Evolutionary conservation across 2,113 vertebrate species (phyloP).

Genomic region (Turnix velox): DNA sequence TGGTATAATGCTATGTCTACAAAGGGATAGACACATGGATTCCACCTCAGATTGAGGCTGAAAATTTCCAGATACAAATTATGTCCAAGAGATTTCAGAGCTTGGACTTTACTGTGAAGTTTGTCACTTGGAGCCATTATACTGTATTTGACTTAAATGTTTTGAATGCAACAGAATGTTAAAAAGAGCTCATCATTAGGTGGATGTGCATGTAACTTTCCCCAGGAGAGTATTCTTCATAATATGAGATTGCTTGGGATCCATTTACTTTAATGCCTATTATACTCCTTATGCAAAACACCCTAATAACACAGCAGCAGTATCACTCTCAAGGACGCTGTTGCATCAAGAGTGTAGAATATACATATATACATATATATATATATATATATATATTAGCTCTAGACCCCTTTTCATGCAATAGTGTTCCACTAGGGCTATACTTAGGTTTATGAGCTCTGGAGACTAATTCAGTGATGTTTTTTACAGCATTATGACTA

Average conservation of each 20-base stretch:
- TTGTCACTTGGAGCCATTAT: neutral
- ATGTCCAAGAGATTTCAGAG: neutral
- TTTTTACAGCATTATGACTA: constrained; percentile 11
- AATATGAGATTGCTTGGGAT: neutral
- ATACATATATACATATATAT: constrained; percentile 7
- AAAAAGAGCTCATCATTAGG: neutral
- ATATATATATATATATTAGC: constrained; percentile 17
- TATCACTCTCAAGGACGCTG: neutral
- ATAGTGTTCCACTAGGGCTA: neutral
- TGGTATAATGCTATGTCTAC: neutral
- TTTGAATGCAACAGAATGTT: neutral
- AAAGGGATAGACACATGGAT: neutral
- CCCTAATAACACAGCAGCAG: neutral
- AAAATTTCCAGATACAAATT: neutral
- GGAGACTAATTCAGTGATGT: constrained; percentile 9
- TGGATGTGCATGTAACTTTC: neutral
- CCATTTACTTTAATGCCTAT: constrained; percentile 30
- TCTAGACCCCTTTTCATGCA: neutral
- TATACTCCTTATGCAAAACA: constrained; percentile 25
- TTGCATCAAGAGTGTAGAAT: neutral
- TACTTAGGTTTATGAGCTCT: constrained; percentile 25
- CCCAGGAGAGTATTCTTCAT: neutral
- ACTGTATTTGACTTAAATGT: neutral
- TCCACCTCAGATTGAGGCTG: neutral
- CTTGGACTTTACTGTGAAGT: neutral